These are phyloP conservation scores for Notothenia rossii DNA, from an alignment of 2,113 vertebrate species.

Conservation along the genomic window DNA sequence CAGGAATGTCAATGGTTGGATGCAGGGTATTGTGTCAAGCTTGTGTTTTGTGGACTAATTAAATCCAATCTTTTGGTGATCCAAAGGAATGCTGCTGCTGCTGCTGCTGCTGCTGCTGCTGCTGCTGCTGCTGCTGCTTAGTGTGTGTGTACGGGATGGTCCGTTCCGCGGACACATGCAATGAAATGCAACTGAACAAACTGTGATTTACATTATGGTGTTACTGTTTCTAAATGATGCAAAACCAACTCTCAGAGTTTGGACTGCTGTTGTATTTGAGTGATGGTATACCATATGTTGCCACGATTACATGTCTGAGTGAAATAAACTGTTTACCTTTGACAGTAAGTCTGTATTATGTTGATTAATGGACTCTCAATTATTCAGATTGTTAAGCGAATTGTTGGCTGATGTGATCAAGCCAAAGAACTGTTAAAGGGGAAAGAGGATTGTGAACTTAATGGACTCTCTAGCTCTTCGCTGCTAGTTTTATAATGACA, in stretches of 20 bases:
- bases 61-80: conserved; percentile 52
- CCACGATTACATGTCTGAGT: conserved; percentile 46
- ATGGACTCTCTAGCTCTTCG: conserved; percentile 40
- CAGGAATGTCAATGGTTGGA: conserved; percentile 64
- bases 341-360: conserved; percentile 40
- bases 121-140: not conserved
- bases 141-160: conserved; percentile 28
- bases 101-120: no score
- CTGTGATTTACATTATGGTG: conserved; percentile 68
- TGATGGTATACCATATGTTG: conserved; percentile 51
- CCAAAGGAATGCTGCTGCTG: conserved; percentile 48
- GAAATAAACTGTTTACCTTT: conserved; percentile 54
- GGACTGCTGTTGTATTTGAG: conserved; percentile 64
- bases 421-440: conserved; percentile 43
- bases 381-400: conserved; percentile 23
- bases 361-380: conserved; percentile 29
- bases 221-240: conserved; percentile 73
- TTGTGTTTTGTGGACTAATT: conserved; percentile 57
- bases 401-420: conserved; percentile 34
- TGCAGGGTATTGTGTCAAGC: conserved; percentile 76
- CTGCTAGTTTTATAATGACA: conserved; percentile 61
- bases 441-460: conserved; percentile 25
- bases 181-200: conserved; percentile 59
- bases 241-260: conserved; percentile 69
- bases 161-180: conserved; percentile 32